These are phyloP conservation scores for Smittia sp. DNA, from an alignment of 2,888 invertebrate species.

Conservation along the genomic window DNA sequence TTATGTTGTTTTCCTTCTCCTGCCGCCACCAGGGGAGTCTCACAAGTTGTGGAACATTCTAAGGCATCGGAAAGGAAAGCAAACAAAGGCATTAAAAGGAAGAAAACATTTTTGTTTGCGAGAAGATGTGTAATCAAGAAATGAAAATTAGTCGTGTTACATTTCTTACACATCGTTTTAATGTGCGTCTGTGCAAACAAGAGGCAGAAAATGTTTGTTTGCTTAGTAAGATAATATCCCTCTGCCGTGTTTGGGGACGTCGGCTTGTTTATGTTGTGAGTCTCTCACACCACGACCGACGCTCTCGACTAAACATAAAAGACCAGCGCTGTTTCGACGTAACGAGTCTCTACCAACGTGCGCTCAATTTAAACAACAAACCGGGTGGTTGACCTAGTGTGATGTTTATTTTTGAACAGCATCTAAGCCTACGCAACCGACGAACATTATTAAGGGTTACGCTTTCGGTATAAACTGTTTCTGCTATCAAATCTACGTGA, in stretches of 20 bases:
- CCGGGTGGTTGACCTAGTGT: slow-evolving; percentile 8
- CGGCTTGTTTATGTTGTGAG: neutral
- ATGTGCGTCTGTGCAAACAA: neutral
- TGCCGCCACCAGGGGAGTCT: no score
- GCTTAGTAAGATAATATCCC: neutral
- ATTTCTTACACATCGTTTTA: slow-evolving; percentile 4
- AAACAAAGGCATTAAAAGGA: no score
- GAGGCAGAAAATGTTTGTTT: neutral
- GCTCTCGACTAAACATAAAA: neutral
- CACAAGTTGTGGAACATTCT: no score
- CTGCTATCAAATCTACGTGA: neutral
- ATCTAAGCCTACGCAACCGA: neutral
- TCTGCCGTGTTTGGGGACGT: neutral
- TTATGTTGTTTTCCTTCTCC: no score
- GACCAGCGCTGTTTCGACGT: neutral
- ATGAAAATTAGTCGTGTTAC: slow-evolving; percentile 16
- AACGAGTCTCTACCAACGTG: neutral
- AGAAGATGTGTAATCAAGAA: slow-evolving; percentile 8
- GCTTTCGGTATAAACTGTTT: neutral
- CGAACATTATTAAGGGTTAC: slow-evolving; percentile 7
- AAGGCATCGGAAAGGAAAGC: no score
- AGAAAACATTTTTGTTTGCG: neutral
- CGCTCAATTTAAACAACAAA: neutral
- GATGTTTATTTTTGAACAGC: neutral
- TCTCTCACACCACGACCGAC: neutral